Evolutionary conservation across 2,888 invertebrate species (phyloP).

Genomic region (Prosopocoilus inquinatus): DNA sequence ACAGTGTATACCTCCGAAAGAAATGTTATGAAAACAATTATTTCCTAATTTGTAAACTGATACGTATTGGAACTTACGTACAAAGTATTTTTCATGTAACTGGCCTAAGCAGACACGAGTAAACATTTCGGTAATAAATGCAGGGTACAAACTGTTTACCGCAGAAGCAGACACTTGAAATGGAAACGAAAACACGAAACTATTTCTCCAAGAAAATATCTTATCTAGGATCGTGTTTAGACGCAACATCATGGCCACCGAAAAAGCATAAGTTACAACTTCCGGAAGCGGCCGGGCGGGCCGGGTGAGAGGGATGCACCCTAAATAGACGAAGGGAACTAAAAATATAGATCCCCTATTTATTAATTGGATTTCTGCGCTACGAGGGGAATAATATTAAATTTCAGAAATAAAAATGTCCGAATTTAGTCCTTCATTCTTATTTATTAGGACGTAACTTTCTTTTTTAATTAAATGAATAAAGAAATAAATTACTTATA

Average conservation of each 20-base stretch:
- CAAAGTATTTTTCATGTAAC: too few species aligned
- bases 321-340: constrained; percentile 17
- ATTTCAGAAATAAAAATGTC: background rate
- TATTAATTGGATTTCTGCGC: constrained; percentile 10
- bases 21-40: constrained; percentile 7
- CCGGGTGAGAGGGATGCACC: constrained; percentile 12
- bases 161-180: too few species aligned
- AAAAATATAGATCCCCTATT: constrained; percentile 17
- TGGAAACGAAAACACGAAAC: too few species aligned
- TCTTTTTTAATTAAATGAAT: too few species aligned
- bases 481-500: too few species aligned
- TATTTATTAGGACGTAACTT: too few species aligned
- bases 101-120: too few species aligned
- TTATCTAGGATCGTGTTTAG: constrained; percentile 3
- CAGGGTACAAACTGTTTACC: too few species aligned
- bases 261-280: constrained; percentile 5
- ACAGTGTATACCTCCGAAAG: background rate
- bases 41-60: constrained; percentile 7
- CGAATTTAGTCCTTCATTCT: background rate
- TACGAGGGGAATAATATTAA: constrained; percentile 1
- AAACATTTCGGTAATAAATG: too few species aligned
- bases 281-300: constrained; percentile 11
- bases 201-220: background rate
- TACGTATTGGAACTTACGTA: background rate
- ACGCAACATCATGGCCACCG: background rate